Base-by-base conservation (phyloP, 2,888 invertebrate species). In the Hypercompe scribonia region DNA sequence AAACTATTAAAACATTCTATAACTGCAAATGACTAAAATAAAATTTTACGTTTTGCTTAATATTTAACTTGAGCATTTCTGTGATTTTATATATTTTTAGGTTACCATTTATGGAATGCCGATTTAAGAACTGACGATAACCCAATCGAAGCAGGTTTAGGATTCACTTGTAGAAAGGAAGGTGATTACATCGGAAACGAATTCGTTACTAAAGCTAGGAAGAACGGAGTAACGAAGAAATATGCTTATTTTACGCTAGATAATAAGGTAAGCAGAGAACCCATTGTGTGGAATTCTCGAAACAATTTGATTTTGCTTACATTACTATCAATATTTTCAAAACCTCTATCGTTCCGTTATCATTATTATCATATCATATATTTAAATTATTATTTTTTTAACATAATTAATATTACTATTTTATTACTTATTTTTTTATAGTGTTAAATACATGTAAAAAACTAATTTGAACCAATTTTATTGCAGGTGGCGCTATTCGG, bases 81-180 rank as follows among this genome's bases (percentile, higher is more conserved):
- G 21, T 28, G n/a, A 39, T 10, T 42, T 28, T 7, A 10, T 28
- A 63, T 46, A 68, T 75, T 90, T 87, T 65, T 81, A 97, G 97
- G 99, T 58, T 98, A 98, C 88, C 98, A 98, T 86, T 95, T 98
- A 81, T 98, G 99, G 98, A 97, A 98, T 86, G 96, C 96, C 13
- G 99, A 99, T 90, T 90, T 99, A 64, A 96, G 98, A 81, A 93
- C 97, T 0, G 98, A 98, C 83, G 99, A 99, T 88, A 98, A 98
- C 83, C 99, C 99, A 0, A 92, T 99, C 3, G 99, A 99, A 94
- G 98, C 98, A 0, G 97, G 97, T 73, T 94, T 99, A 58, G 97
- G 96, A 18, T 97, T 97, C 87, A 96, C 98, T 0, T 99, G 99
- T 89, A 97, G 98, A 73, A 97, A 97, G 88, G 96, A 96, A 65